Conservation (phyloP, 1,140 invertebrate species). For the Bombus impatiens region DNA sequence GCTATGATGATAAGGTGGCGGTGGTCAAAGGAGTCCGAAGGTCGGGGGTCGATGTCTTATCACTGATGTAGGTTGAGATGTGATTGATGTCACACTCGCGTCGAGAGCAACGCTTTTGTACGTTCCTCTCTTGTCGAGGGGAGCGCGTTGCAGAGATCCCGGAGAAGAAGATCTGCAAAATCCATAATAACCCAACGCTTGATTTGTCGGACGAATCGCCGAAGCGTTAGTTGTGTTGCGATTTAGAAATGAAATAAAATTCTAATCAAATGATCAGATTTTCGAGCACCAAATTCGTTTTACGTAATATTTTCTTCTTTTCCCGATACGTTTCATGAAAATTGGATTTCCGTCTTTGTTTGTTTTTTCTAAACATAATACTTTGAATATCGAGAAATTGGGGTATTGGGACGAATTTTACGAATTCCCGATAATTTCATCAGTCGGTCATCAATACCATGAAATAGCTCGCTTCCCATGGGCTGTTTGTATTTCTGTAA, state of each 20-base stretch:
- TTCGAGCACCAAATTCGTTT: not conserved
- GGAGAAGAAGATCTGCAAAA: not conserved
- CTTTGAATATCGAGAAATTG: not conserved
- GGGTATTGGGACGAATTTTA: not conserved
- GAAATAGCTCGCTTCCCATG: not conserved
- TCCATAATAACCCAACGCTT: not conserved
- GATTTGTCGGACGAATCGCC: not conserved
- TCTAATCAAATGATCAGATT: not conserved
- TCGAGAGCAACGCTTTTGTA: too few relatives aligned
- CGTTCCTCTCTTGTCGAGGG: too few relatives aligned
- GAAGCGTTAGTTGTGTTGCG: not conserved
- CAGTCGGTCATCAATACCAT: conserved; percentile 2
- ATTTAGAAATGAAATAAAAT: not conserved
- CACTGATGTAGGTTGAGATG: too few relatives aligned
- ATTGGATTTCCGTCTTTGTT: not conserved
- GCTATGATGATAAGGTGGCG: too few relatives aligned
- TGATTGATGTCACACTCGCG: too few relatives aligned
- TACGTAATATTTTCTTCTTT: not conserved
- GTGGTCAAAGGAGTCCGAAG: too few relatives aligned
- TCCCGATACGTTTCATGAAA: not conserved
- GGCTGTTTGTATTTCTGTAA: conserved; percentile 6
- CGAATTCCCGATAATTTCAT: conserved; percentile 17
- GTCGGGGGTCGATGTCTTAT: too few relatives aligned
- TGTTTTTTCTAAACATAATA: not conserved
- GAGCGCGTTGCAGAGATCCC: too few relatives aligned